phyloP scores from a whole-genome alignment of 2,113 vertebrate genomes.

The Thymallus thymallus region DNA sequence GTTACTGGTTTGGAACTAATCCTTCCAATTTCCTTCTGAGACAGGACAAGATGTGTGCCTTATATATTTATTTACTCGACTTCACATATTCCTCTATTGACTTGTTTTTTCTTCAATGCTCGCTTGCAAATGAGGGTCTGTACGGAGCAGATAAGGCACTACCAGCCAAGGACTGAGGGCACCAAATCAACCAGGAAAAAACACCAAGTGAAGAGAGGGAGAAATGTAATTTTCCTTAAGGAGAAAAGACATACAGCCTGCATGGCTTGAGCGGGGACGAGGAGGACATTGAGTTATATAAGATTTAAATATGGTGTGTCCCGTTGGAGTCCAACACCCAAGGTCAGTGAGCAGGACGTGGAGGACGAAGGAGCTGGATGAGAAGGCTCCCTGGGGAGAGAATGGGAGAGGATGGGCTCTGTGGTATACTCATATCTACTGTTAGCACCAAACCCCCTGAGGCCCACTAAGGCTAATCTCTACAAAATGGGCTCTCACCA shows the following conservation, averaged over 20 bases:
- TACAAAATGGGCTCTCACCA: conserved; percentile 42
- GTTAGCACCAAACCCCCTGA: conserved; percentile 51
- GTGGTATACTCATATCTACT: conserved; percentile 56
- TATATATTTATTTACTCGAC: conserved; percentile 72
- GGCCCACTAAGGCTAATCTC: conserved; percentile 47
- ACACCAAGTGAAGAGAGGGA: conserved; percentile 34
- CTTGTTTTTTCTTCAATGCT: conserved; percentile 39
- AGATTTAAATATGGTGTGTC: conserved; percentile 31
- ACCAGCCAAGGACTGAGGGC: conserved; percentile 72
- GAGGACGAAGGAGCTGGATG: conserved; percentile 21
- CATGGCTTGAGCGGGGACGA: conserved; percentile 30
- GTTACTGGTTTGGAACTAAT: conserved; percentile 78
- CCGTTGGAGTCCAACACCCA: conserved; percentile 39
- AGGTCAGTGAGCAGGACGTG: conserved; percentile 38
- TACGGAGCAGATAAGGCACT: conserved; percentile 70
- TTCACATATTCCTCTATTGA: conserved; percentile 59
- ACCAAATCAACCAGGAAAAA: conserved; percentile 64
- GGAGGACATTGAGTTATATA: conserved; percentile 32
- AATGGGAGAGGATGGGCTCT: conserved; percentile 35
- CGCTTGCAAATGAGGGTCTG: conserved; percentile 77
- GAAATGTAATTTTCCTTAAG: conserved; percentile 50
- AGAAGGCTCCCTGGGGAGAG: conserved; percentile 29
- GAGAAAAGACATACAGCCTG: conserved; percentile 42
- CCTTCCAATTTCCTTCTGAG: conserved; percentile 72
- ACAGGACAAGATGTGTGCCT: conserved; percentile 73